A percentile compares a stretch with the other conserved stretches of the same genome.
phyloP scores from a whole-genome alignment of 2,888 invertebrate species.

The Melieria omissa region DNA sequence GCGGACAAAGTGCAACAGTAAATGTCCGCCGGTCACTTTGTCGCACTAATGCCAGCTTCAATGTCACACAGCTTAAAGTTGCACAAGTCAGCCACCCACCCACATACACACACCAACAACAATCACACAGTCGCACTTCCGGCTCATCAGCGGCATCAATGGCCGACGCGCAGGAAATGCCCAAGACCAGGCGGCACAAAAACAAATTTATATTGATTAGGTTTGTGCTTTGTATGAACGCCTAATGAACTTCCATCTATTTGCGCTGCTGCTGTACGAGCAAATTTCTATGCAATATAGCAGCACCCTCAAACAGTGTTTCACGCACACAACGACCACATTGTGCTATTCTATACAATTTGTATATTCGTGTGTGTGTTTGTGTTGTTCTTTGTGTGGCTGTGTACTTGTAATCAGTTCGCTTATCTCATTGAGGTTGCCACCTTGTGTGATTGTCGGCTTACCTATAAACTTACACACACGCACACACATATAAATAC shows the following conservation, averaged over 20 bases:
- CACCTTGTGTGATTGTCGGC: background rate
- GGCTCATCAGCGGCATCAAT: no score
- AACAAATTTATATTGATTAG: slow-evolving; percentile 4
- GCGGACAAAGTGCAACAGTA: no score
- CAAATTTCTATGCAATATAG: no score
- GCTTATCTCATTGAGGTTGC: no score
- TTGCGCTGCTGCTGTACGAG: no score
- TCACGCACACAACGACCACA: no score
- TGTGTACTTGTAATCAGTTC: no score
- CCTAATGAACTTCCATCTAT: background rate
- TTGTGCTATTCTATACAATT: background rate
- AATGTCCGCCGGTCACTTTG: no score
- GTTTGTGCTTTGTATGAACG: background rate
- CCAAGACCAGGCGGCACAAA: background rate
- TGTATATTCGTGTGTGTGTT: background rate
- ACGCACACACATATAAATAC: background rate
- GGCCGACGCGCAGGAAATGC: no score
- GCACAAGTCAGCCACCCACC: background rate
- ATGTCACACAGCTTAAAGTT: background rate
- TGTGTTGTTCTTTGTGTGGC: no score
- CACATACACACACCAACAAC: background rate
- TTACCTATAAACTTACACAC: slow-evolving; percentile 7
- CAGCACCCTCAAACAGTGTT: no score
- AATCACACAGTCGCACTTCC: background rate
- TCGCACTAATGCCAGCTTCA: no score